phyloP scores from a whole-genome alignment of 2,113 vertebrate genomes.

The Nesoenas mayeri region DNA sequence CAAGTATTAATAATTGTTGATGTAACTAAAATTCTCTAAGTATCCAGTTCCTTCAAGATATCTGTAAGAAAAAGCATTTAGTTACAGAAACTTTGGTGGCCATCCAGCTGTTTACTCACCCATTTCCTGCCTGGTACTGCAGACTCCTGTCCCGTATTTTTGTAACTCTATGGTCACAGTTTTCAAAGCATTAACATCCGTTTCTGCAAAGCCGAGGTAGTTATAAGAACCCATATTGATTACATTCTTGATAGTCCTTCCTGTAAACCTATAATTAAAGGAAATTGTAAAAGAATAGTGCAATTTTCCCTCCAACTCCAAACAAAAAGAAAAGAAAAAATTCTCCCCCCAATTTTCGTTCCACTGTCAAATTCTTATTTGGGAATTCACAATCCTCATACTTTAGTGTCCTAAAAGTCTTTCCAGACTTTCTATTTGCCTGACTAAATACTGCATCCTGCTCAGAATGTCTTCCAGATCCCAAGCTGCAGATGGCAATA shows the following conservation, averaged over 20 bases:
- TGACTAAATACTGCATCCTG: neutral
- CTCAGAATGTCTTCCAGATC: neutral
- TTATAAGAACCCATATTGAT: conserved; percentile 98
- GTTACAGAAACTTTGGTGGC: neutral
- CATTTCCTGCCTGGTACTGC: conserved; percentile 90
- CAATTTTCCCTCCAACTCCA: neutral
- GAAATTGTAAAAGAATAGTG: neutral
- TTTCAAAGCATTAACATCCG: conserved; percentile 81
- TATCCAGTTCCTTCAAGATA: neutral
- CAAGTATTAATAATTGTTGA: neutral
- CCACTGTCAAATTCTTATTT: neutral
- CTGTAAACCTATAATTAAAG: conserved; percentile 83
- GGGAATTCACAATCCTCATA: neutral
- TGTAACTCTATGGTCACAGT: conserved; percentile 77
- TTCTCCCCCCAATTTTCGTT: neutral
- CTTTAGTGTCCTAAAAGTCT: neutral
- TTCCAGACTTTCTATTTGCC: neutral
- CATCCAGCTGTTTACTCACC: conserved; percentile 68
- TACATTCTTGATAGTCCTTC: conserved; percentile 83
- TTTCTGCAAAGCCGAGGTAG: conserved; percentile 91
- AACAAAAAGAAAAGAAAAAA: neutral
- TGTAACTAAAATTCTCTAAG: neutral
- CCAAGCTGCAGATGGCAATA: neutral
- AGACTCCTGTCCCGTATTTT: conserved; percentile 83
- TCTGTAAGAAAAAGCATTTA: neutral